Evolutionary conservation across 2,797 vertebrate species (phyloP).

Genomic region (Denticeps clupeoides): DNA sequence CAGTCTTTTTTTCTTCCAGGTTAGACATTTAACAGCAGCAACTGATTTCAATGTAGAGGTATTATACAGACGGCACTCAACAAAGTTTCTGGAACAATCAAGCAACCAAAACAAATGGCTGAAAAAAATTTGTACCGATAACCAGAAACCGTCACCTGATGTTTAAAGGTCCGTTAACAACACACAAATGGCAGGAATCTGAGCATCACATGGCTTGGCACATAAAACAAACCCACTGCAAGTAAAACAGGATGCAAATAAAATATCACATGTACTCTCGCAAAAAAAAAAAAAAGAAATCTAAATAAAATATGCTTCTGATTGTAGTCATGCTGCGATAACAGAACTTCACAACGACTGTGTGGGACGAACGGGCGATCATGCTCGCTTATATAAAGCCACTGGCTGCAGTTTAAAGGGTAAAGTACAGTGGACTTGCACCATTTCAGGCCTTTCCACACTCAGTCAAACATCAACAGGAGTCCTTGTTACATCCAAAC

Average conservation of each 20-base stretch:
- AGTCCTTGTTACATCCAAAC: too few relatives aligned
- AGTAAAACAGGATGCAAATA: neutral
- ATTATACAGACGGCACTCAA: conserved; percentile 11
- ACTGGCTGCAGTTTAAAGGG: conserved; percentile 2
- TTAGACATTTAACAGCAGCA: conserved; percentile 20
- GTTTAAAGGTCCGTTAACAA: neutral
- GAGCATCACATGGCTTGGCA: conserved; percentile 6
- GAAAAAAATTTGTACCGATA: neutral
- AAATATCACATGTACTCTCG: conserved; percentile 17
- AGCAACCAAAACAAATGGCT: conserved; percentile 9
- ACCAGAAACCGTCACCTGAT: neutral
- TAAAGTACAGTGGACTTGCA: neutral
- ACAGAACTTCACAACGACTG: neutral
- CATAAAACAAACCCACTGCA: conserved; percentile 8
- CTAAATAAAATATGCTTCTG: too few relatives aligned
- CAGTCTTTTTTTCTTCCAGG: conserved; percentile 16
- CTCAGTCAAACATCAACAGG: too few relatives aligned
- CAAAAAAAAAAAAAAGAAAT: conserved; percentile 9
- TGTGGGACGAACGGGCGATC: neutral
- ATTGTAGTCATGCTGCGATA: too few relatives aligned
- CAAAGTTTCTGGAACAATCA: conserved; percentile 10
- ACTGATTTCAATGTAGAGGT: conserved; percentile 11
- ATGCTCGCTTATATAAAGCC: conserved; percentile 1
- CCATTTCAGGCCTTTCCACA: too few relatives aligned
- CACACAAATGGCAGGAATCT: conserved; percentile 2